Base-by-base conservation (phyloP, 2,888 invertebrate genomes). In the Oscheius myriophilus region DNA sequence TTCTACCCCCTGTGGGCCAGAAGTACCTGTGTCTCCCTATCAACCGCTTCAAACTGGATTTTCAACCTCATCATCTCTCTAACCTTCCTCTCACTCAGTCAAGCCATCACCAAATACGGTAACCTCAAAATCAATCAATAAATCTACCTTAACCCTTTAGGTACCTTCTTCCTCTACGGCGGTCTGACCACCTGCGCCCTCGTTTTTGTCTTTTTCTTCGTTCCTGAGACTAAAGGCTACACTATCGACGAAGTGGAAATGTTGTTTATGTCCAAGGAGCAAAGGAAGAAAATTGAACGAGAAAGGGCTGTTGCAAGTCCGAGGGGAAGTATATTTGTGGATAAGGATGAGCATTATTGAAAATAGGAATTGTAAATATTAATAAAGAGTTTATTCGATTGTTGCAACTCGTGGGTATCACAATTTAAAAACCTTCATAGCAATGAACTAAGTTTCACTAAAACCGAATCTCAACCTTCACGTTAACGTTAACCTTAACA, bases 1-100 rank as follows among this genome's bases (percentile, higher is more conserved):
- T 89, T 90, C 63, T 90, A 89, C 78, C 90, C 90, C 0, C 82
- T 88, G 42, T 90, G 90, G 90, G 89, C 90, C 0, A 83, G 90
- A 59, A 87, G 89, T 46, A 80, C 89, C 0, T 88, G 89, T 46
- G 80, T 75, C n/a, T 75, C 79, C 11, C 69, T 79, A 9, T 68
- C 79, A 16, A 82, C 82, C 11, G 73, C 76, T 0, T 78, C 86
- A 54, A 90, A 90, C 80, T 90, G 90, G 89, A 79, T 88, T 4
- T 88, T 87, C 77, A 90, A 90, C 78, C 83, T 90, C 26, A 71
- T 89, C 33, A 88, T 90, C 12, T 89, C 90, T 0, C 85, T 90
- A 72, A 88, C 89, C 2, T 90, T 90, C 76, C 84, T 90, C 6
- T 78, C 82, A 1, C 71, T 86, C 18, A 78, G 75, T 26, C 78